A percentile compares a stretch with the other conserved stretches of the same genome.
These are phyloP conservation scores for Hypena proboscidalis DNA, from an alignment of 2,888 invertebrate species.

Conservation along the genomic window DNA sequence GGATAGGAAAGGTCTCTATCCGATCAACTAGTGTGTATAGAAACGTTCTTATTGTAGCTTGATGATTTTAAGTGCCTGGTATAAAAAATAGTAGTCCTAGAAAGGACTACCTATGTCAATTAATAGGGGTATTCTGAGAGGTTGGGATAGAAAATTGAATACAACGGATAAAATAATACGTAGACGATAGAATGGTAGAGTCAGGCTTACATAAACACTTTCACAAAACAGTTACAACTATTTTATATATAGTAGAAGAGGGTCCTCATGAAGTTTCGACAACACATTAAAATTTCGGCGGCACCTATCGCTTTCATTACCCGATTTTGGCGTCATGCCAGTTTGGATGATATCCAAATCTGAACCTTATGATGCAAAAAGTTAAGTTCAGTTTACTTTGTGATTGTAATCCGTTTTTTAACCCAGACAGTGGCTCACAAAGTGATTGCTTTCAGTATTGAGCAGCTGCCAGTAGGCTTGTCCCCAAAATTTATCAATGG, in stretches of 20 bases:
- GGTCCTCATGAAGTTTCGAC: slow-evolving; percentile 41
- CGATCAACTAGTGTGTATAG: too few relatives aligned
- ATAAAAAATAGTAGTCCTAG: too few relatives aligned
- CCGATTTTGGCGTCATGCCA: slow-evolving; percentile 47
- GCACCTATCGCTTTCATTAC: slow-evolving; percentile 47
- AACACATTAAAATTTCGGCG: slow-evolving; percentile 51
- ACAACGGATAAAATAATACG: too few relatives aligned
- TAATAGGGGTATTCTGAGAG: too few relatives aligned
- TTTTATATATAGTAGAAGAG: slow-evolving; percentile 15
- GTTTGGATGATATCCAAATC: slow-evolving; percentile 26
- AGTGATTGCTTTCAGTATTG: slow-evolving; percentile 49
- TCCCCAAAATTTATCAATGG: slow-evolving; percentile 35
- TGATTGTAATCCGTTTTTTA: slow-evolving; percentile 26
- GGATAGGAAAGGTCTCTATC: too few relatives aligned
- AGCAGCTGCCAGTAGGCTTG: slow-evolving; percentile 40
- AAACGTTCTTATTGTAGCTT: too few relatives aligned
- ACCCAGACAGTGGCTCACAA: slow-evolving; percentile 23
- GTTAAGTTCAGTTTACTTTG: slow-evolving; percentile 35
- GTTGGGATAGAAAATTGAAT: too few relatives aligned
- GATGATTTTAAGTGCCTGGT: too few relatives aligned
- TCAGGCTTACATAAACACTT: background rate
- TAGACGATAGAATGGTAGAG: too few relatives aligned
- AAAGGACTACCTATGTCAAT: too few relatives aligned
- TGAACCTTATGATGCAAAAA: slow-evolving; percentile 28
- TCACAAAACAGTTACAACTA: slow-evolving; percentile 17